Conservation (phyloP, 2,888 invertebrate species). For the Macaria liturata region DNA sequence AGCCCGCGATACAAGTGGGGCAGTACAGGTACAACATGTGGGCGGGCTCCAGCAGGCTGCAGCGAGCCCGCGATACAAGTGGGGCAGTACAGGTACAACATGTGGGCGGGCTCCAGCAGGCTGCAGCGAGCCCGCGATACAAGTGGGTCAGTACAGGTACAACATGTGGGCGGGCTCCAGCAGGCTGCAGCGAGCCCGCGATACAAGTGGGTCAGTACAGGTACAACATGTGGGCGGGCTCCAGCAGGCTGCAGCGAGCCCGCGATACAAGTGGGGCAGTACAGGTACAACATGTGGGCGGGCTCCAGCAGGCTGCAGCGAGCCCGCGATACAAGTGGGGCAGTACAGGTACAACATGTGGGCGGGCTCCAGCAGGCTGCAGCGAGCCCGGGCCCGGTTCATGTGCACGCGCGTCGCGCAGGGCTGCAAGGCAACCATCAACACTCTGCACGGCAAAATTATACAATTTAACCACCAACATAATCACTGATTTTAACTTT, state of each 20-base stretch:
- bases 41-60: conserved; percentile 38
- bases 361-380: conserved; percentile 17
- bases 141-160: too few relatives aligned
- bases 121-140: too few relatives aligned
- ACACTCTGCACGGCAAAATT: conserved; percentile 28
- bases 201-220: too few relatives aligned
- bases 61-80: conserved; percentile 42
- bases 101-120: too few relatives aligned
- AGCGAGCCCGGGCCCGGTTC: conserved; percentile 30
- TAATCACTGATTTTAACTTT: conserved; percentile 20
- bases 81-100: conserved; percentile 46
- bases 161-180: too few relatives aligned
- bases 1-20: conserved; percentile 38
- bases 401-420: conserved; percentile 32
- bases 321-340: conserved; percentile 46
- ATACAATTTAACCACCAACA: conserved; percentile 17
- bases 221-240: too few relatives aligned
- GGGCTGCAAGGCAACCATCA: conserved; percentile 31
- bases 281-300: too few relatives aligned
- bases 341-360: conserved; percentile 45
- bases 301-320: too few relatives aligned
- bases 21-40: conserved; percentile 45
- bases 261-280: too few relatives aligned
- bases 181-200: too few relatives aligned
- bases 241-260: too few relatives aligned